Evolutionary conservation across 2,888 invertebrate species (phyloP), one percentile per base, ranked within the genome.

Genomic region (Pseudeuparius sepicola): DNA sequence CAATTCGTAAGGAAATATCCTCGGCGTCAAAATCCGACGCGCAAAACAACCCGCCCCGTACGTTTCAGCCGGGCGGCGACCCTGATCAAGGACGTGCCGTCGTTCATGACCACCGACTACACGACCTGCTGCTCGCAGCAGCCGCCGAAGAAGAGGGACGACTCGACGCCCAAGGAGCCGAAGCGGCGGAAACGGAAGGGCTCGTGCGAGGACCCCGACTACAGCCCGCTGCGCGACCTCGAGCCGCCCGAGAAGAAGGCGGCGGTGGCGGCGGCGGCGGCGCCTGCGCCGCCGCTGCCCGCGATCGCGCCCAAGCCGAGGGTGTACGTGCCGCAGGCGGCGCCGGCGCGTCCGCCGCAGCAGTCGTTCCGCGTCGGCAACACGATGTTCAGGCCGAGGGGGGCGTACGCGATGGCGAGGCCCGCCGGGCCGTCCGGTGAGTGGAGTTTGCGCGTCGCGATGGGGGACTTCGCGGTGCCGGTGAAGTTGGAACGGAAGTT

Each of bases 11-110:
- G n/a, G n/a, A n/a, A n/a, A n/a, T n/a, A n/a, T n/a, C n/a, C n/a
- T n/a, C n/a, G n/a, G n/a, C n/a, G n/a, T n/a, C n/a, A n/a, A n/a
- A n/a, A n/a, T n/a, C n/a, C n/a, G n/a, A n/a, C n/a, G n/a, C n/a
- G n/a, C n/a, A n/a, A n/a, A n/a, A n/a, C n/a, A n/a, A n/a, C n/a
- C n/a, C n/a, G n/a, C n/a, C n/a, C n/a, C n/a, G n/a, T 24, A 5
- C n/a, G 4, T 56, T 56, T 35, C 48, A 71, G 71, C 51, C 56
- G 66, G 36, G 60, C 67, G 14, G 54, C 61, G 31, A 52, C 62
- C 41, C 61, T 66, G 34, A 38, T 43, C 10, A 54, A 64, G 45
- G 65, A 68, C 48, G 39, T 45, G 13, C 52, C 60, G 9, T 53
- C 52, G 31, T 47, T 52, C 12, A 47, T 54, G 43, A 53, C 44